Percentiles rank a stretch among this genome's conserved stretches.
These are phyloP conservation scores for Acanthiza pusilla DNA, from an alignment of 2,797 vertebrate genomes.

Conservation along the genomic window DNA sequence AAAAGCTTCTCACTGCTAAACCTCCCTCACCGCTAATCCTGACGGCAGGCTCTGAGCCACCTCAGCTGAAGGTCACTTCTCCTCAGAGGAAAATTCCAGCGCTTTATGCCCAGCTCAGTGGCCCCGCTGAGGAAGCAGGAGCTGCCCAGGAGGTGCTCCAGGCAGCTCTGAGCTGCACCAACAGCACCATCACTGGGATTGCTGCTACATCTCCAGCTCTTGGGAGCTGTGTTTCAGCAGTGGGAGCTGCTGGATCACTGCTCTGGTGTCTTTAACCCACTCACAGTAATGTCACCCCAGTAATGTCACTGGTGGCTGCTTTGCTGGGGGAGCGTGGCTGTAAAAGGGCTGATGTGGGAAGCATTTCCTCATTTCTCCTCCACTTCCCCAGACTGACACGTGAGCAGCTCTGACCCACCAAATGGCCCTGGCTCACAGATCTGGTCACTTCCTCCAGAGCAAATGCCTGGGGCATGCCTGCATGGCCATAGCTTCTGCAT, in stretches of 20 bases:
- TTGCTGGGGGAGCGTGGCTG: background rate
- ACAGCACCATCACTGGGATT: background rate
- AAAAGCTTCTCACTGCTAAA: slow-evolving; percentile 30
- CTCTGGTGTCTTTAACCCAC: background rate
- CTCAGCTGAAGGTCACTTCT: slow-evolving; percentile 33
- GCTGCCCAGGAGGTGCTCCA: background rate
- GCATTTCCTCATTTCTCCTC: background rate
- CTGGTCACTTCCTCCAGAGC: background rate
- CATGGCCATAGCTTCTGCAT: background rate
- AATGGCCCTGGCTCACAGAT: background rate
- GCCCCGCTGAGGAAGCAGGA: background rate
- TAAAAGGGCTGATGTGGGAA: background rate
- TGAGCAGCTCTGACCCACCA: background rate
- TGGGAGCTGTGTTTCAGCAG: background rate
- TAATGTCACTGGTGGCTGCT: background rate
- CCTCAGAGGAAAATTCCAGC: slow-evolving; percentile 52
- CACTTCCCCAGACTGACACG: background rate
- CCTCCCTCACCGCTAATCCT: slow-evolving; percentile 24
- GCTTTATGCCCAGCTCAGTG: background rate
- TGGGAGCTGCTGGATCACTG: background rate
- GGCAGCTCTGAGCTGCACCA: background rate
- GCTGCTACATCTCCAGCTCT: background rate
- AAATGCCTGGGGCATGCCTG: rapidly evolving
- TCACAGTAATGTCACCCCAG: background rate
- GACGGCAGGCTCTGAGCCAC: background rate